Evolutionary conservation across 2,797 vertebrate species (phyloP).

Genomic region (Poeciliopsis turneri): DNA sequence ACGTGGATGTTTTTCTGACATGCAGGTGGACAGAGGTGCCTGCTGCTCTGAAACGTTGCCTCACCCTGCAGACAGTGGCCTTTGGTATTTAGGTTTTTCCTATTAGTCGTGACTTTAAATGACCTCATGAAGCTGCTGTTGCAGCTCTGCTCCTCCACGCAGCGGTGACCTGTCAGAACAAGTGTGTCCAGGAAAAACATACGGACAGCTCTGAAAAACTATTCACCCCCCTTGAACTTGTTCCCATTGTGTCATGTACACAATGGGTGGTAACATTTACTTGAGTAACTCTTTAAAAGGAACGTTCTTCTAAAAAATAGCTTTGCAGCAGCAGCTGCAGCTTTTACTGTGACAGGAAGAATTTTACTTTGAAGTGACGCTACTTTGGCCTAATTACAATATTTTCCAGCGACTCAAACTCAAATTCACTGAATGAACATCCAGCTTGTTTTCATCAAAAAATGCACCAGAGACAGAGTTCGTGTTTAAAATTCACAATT

Average conservation of each 20-base stretch:
- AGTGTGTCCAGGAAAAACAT: background rate
- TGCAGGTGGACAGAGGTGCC: background rate
- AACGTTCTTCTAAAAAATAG: background rate
- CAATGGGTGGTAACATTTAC: background rate
- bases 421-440: background rate
- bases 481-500: background rate
- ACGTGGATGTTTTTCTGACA: background rate
- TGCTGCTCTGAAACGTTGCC: background rate
- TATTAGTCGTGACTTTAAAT: background rate
- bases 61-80: background rate
- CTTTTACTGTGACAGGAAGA: background rate
- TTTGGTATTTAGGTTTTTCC: slow-evolving; percentile 12
- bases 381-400: background rate
- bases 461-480: background rate
- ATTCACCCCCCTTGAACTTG: background rate
- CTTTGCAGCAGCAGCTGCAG: background rate
- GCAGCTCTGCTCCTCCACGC: background rate
- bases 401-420: background rate
- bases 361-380: background rate
- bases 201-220: background rate
- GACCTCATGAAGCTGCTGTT: background rate
- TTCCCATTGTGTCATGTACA: background rate
- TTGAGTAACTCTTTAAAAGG: background rate
- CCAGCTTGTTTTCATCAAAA: background rate
- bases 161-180: background rate